Evolutionary conservation across 2,797 vertebrate species (phyloP).

Genomic region (Lophotriccus pileatus): DNA sequence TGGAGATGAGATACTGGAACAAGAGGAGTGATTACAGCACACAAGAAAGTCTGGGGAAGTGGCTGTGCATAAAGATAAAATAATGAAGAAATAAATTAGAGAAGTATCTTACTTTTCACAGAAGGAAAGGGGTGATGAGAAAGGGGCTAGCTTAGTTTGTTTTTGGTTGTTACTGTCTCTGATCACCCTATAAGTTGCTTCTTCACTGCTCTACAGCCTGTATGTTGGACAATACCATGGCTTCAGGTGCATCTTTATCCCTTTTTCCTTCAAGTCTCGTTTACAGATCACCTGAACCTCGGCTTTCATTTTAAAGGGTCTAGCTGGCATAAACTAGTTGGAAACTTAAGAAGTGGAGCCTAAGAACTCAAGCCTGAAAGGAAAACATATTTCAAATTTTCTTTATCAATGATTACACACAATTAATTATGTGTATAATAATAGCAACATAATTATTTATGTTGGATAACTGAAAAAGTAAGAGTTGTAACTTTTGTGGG

Average conservation of each 20-base stretch:
- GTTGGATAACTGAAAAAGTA: background rate
- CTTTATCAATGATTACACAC: background rate
- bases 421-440: background rate
- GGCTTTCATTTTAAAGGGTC: background rate
- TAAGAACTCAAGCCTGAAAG: background rate
- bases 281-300: background rate
- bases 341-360: background rate
- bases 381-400: background rate
- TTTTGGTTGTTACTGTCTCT: background rate
- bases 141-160: background rate
- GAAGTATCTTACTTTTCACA: background rate
- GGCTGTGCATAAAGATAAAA: background rate
- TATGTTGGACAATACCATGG: background rate
- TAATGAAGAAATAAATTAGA: background rate
- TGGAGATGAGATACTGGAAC: background rate
- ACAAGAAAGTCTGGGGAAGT: background rate
- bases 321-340: background rate
- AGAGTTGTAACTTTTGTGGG: background rate
- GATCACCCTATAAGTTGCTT: background rate
- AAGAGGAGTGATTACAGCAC: background rate
- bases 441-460: background rate
- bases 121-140: background rate
- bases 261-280: background rate
- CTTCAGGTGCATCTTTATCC: background rate
- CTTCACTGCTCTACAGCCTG: background rate